These are phyloP conservation scores for Danio kyathit DNA, from an alignment of 2,797 vertebrate genomes.

Conservation along the genomic window DNA sequence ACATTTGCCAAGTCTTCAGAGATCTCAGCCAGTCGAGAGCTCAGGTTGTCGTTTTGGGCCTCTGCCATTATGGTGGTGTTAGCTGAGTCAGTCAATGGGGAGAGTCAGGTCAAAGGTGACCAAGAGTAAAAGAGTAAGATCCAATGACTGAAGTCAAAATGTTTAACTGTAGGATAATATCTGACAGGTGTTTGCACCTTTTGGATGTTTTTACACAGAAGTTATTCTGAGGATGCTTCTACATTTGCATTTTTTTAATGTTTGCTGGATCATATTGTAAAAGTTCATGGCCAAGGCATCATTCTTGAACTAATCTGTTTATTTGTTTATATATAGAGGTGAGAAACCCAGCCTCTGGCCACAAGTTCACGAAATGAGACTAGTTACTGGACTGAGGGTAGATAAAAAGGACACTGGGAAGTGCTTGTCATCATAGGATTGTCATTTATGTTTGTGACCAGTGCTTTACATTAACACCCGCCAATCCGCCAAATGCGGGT, in stretches of 20 bases:
- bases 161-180: not conserved
- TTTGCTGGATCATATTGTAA: not conserved
- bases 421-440: not conserved
- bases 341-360: slow-evolving; percentile 3
- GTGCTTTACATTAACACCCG: too few relatives aligned
- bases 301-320: slow-evolving; percentile 8
- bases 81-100: not conserved
- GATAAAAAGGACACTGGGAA: not conserved
- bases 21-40: slow-evolving; percentile 5
- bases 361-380: not conserved
- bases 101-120: slow-evolving; percentile 42
- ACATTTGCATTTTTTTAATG: not conserved
- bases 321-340: slow-evolving; percentile 7
- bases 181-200: not conserved
- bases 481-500: too few relatives aligned
- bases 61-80: not conserved
- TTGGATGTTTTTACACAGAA: not conserved
- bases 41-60: slow-evolving; percentile 12
- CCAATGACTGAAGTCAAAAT: not conserved
- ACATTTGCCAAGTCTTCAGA: not conserved
- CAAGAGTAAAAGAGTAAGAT: slow-evolving; percentile 21
- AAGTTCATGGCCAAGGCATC: not conserved
- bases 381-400: not conserved
- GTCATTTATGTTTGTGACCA: not conserved
- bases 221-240: not conserved